Percentiles rank a stretch among this genome's conserved stretches.
Evolutionary conservation across 2,113 vertebrate genomes (phyloP).

Genomic region (Vicugna pacos): DNA sequence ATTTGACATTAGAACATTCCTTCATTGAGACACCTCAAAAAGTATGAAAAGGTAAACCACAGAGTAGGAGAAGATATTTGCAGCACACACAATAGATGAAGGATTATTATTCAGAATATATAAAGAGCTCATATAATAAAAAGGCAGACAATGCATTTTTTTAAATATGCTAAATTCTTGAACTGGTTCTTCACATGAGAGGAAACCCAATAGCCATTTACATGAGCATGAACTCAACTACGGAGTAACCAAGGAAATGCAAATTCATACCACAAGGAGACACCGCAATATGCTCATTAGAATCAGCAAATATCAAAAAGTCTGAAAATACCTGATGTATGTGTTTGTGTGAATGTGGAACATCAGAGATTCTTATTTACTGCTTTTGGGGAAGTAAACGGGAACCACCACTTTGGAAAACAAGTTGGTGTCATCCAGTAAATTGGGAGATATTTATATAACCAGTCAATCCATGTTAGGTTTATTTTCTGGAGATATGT

Average conservation of each 20-base stretch:
- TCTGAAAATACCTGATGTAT: neutral
- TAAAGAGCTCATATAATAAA: neutral
- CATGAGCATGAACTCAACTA: neutral
- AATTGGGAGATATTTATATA: neutral
- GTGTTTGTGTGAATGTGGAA: neutral
- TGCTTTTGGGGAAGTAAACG: neutral
- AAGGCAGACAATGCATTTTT: neutral
- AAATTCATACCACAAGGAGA: neutral
- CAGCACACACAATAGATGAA: neutral
- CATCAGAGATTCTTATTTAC: neutral
- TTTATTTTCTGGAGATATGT: neutral
- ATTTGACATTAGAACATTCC: neutral
- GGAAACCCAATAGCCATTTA: neutral
- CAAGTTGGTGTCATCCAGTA: neutral
- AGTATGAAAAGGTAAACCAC: neutral
- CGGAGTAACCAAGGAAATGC: constrained; percentile 1
- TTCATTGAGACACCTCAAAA: neutral
- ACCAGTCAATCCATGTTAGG: neutral
- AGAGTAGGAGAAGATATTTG: neutral
- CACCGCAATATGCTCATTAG: neutral
- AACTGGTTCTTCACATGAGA: neutral
- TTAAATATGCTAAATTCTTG: constrained; percentile 3
- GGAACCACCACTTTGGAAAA: neutral
- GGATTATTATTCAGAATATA: neutral
- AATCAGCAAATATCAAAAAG: neutral